Conservation (phyloP, 2,797 vertebrate species). For the Lepilemur ruficaudatus region DNA sequence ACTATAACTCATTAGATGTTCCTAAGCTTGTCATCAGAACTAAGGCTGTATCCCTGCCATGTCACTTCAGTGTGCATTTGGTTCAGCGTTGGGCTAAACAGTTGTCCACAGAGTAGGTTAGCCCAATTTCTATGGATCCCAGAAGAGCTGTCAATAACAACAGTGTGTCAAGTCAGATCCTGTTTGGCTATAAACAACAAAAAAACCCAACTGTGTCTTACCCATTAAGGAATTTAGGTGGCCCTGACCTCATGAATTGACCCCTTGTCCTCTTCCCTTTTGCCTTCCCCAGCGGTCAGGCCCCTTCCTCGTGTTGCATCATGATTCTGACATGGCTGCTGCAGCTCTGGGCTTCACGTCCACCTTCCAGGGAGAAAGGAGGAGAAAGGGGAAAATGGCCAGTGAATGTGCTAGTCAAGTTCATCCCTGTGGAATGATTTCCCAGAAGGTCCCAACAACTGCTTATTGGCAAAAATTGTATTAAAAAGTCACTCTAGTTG, state of each 20-base stretch:
- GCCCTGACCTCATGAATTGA: neutral
- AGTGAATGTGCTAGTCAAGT: neutral
- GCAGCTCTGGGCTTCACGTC: neutral
- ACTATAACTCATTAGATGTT: neutral
- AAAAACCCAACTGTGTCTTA: slow-evolving; percentile 23
- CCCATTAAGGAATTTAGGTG: neutral
- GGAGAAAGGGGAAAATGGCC: neutral
- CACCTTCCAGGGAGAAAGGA: neutral
- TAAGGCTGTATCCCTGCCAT: neutral
- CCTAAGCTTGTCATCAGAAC: neutral
- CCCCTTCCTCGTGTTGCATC: neutral
- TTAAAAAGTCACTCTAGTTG: neutral
- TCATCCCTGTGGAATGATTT: slow-evolving; percentile 5
- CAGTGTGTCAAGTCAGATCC: neutral
- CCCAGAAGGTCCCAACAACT: neutral
- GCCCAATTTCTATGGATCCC: neutral
- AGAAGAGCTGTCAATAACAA: neutral
- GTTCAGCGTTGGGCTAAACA: neutral
- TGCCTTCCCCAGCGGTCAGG: neutral
- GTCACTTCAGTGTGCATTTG: neutral
- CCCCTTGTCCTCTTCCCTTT: neutral
- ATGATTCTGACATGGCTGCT: neutral
- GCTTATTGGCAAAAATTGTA: neutral
- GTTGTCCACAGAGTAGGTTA: neutral
- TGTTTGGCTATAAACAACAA: neutral